Conservation (phyloP, 2,113 vertebrate species). For the Corvus cornix region DNA sequence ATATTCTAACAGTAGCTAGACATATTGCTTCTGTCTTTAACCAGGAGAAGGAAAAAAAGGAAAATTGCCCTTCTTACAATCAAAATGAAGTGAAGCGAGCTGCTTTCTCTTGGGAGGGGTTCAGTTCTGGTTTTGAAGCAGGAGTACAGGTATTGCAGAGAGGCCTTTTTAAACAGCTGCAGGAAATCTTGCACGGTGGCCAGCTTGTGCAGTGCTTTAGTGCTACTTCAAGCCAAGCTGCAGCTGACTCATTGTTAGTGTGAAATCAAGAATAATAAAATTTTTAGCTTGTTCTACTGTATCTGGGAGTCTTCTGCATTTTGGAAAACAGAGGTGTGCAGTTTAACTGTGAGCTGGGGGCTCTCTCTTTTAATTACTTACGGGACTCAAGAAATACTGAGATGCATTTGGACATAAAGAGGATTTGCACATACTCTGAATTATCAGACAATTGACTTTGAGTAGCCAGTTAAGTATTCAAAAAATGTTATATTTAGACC, state of each 20-base stretch:
- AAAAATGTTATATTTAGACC: neutral
- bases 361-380: neutral
- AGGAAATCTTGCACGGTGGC: neutral
- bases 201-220: neutral
- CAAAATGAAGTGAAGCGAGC: neutral
- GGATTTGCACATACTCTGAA: neutral
- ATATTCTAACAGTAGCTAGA: neutral
- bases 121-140: neutral
- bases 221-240: neutral
- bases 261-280: neutral
- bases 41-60: neutral
- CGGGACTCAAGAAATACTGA: neutral
- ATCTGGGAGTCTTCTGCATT: neutral
- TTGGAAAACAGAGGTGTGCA: neutral
- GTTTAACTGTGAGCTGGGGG: neutral
- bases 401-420: neutral
- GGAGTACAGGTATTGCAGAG: neutral
- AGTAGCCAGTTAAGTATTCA: neutral
- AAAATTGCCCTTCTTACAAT: neutral
- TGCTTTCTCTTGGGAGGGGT: neutral
- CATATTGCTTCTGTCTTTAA: neutral
- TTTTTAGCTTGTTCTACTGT: neutral
- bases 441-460: neutral
- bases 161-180: neutral
- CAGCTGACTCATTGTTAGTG: neutral